A percentile compares a stretch with the other conserved stretches of the same genome.
Conservation (phyloP, 30 jellyfish, hydroid and myxozoan species). For the Pseudorhiza aurosa region DNA sequence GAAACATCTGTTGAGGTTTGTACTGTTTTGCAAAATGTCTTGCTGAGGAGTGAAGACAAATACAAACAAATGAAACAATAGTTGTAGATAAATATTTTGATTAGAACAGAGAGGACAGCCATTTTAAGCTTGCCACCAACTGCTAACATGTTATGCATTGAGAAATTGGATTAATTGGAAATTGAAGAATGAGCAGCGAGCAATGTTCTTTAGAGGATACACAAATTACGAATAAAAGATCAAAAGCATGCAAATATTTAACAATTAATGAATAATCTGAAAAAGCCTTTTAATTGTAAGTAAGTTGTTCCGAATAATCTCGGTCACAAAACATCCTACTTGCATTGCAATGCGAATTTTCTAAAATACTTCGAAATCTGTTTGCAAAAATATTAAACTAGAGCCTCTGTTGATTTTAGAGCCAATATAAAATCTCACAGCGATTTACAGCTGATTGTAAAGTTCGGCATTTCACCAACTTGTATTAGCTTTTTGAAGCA, state of each 20-base stretch:
- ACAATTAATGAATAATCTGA: constrained; percentile 11
- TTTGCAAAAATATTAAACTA: background rate
- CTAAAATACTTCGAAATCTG: background rate
- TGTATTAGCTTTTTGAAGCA: no score
- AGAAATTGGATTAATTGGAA: constrained; percentile 21
- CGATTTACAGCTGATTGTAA: background rate
- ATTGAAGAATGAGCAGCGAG: background rate
- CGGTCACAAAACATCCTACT: constrained; percentile 43
- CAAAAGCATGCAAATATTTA: constrained; percentile 55
- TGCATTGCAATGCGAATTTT: constrained; percentile 1
- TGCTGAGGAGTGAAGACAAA: constrained; percentile 30
- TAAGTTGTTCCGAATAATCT: constrained; percentile 27
- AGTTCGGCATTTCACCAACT: background rate
- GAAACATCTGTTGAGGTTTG: constrained; percentile 42
- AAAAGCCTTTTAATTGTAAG: constrained; percentile 26
- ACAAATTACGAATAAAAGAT: constrained; percentile 28
- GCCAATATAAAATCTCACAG: background rate
- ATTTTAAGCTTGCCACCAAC: constrained; percentile 29
- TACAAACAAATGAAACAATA: background rate
- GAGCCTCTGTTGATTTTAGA: background rate
- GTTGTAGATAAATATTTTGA: constrained; percentile 11
- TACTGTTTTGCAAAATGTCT: constrained; percentile 3
- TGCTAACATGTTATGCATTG: background rate
- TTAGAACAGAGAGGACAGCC: background rate
- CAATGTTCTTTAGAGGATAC: constrained; percentile 25